These are phyloP conservation scores for Lepus timidus DNA, from an alignment of 2,113 vertebrate genomes.

Conservation along the genomic window DNA sequence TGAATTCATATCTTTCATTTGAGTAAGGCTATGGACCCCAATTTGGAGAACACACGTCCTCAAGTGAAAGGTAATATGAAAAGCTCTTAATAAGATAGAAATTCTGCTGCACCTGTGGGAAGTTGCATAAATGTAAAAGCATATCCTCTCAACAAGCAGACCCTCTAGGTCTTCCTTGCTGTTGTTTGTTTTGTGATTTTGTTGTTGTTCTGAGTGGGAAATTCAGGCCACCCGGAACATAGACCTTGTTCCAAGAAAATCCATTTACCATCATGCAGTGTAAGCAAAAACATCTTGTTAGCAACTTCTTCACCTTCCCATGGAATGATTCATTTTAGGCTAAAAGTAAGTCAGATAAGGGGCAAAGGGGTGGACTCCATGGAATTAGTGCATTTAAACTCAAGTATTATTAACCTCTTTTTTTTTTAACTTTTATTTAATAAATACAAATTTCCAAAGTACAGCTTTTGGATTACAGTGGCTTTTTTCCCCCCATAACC, in stretches of 20 bases:
- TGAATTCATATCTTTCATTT: conserved; percentile 83
- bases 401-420: neutral
- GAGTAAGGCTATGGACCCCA: conserved; percentile 83
- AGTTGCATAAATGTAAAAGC: conserved; percentile 82
- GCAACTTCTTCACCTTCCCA: conserved; percentile 50
- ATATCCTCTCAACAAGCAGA: conserved; percentile 79
- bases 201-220: conserved; percentile 78
- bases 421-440: too few relatives aligned
- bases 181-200: conserved; percentile 70
- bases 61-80: conserved; percentile 85
- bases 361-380: neutral
- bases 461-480: too few relatives aligned
- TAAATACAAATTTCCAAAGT: too few relatives aligned
- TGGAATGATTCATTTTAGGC: neutral
- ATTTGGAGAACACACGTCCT: conserved; percentile 77
- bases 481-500: too few relatives aligned
- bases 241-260: conserved; percentile 82
- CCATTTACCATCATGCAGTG: conserved; percentile 76
- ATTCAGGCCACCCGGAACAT: conserved; percentile 79
- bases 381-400: neutral
- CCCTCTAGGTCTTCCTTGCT: conserved; percentile 73
- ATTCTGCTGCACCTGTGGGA: conserved; percentile 75
- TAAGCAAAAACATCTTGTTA: conserved; percentile 78
- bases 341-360: conserved; percentile 3
- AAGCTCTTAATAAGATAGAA: conserved; percentile 86